Evolutionary conservation across 2,113 vertebrate species (phyloP), one percentile per base, ranked within the genome.

Genomic region (Capreolus pygargus): DNA sequence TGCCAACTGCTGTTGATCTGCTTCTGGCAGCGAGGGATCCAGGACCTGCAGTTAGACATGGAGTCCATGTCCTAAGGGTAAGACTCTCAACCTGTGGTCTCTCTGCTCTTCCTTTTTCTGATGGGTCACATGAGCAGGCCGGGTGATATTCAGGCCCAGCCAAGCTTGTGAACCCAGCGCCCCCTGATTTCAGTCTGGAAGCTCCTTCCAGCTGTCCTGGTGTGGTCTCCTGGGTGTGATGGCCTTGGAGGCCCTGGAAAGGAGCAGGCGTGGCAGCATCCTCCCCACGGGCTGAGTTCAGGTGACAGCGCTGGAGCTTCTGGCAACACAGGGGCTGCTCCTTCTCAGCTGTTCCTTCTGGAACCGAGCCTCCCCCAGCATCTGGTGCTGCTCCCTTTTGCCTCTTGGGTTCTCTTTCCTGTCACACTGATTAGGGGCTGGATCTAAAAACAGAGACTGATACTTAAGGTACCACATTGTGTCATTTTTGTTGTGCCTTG

Each of bases 211-310:
- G 7, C 39, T 17, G 12, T 23, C 27, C 5, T 50, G 76, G 45
- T 76, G 21, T 3, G 0, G 7, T 60, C 55, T 55, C 50, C n/a
- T 14, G 70, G 33, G 3, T 2, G 1, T 6, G 36, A 55, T 11
- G 0, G 6, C 39, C 27, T 11, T 3, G 33, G 19, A 28, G 47
- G 21, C 36, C 39, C 25, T 28, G 36, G 55, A 96, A 39, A 79
- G 64, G 86, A 70, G 58, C 88, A 70, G 30, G 57, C 84, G 55
- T 97, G 83, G 55, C 85, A 60, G 60, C 30, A 89, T 96, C 89
- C 97, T 93, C 45, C 61, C 39, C 43, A 83, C 13, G 43, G 27
- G 60, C 89, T 52, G 90, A 93, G 84, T 89, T 98, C 93, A 57
- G 94, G 61, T 61, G 64, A 19, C 70, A 67, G 27, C 36, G 0